Conservation (phyloP, 2,888 invertebrate species). For the Hirtodrosophila confusa region DNA sequence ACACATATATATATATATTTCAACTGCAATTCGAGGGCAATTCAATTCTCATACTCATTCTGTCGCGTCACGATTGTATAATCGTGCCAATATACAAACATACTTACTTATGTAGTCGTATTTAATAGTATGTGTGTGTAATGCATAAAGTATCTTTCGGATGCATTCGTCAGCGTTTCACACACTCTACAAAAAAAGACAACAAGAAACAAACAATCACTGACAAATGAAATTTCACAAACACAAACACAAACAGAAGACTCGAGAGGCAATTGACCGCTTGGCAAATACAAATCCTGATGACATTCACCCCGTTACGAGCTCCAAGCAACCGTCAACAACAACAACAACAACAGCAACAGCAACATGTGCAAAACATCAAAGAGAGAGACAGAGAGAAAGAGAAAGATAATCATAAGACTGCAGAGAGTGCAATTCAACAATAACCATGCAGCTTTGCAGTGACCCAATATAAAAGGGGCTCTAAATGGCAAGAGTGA, state of each 20-base stretch:
- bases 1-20: constrained; percentile 4
- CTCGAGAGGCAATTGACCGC: constrained; percentile 76
- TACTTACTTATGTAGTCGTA: constrained; percentile 1
- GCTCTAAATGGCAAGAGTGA: neutral
- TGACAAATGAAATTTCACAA: constrained; percentile 63
- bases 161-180: constrained; percentile 72
- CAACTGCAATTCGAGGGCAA: constrained; percentile 35
- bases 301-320: constrained; percentile 82
- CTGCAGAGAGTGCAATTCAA: constrained; percentile 33
- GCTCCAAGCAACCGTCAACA: constrained; percentile 32
- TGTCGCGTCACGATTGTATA: constrained; percentile 69
- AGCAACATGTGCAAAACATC: constrained; percentile 61
- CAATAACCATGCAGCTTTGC: constrained; percentile 26
- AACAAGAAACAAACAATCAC: constrained; percentile 46
- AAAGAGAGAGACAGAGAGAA: constrained; percentile 15
- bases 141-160: constrained; percentile 29
- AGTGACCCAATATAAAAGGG: constrained; percentile 1
- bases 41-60: constrained; percentile 29
- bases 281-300: constrained; percentile 76
- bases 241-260: constrained; percentile 55
- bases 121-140: constrained; percentile 8
- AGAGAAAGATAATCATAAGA: constrained; percentile 4
- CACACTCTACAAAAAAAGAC: constrained; percentile 36
- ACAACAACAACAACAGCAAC: constrained; percentile 17
- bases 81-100: constrained; percentile 45